Evolutionary conservation across 2,113 vertebrate genomes (phyloP).

Genomic region (Harpagus bidentatus): DNA sequence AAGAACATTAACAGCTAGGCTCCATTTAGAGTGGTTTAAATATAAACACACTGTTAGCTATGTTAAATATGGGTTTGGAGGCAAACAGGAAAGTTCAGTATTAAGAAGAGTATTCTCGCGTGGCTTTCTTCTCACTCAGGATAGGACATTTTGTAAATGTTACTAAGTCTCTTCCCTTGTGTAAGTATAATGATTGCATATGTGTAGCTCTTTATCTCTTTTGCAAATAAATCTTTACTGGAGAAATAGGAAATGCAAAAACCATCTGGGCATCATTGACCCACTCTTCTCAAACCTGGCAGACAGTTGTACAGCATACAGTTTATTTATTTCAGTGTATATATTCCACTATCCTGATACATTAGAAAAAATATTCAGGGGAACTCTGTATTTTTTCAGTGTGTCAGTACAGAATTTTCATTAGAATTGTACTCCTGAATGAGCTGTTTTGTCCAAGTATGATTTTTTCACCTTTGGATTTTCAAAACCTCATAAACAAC

Average conservation of each 20-base stretch:
- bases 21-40: background rate
- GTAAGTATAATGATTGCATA: background rate
- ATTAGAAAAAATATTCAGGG: background rate
- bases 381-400: background rate
- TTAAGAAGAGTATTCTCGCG: background rate
- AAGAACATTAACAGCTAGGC: background rate
- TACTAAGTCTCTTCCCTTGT: background rate
- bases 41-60: background rate
- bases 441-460: background rate
- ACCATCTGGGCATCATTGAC: background rate
- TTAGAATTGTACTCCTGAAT: background rate
- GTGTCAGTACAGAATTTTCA: background rate
- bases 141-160: background rate
- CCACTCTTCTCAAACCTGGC: background rate
- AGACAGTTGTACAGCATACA: background rate
- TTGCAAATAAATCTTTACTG: background rate
- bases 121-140: background rate
- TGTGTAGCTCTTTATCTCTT: conserved; percentile 20
- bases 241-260: background rate
- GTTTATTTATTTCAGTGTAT: background rate
- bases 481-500: background rate
- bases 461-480: background rate
- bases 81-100: background rate
- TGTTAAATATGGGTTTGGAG: background rate
- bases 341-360: background rate